Percentiles rank a stretch among this genome's conserved stretches.
phyloP scores from a whole-genome alignment of 2,113 vertebrate species.

The Tragelaphus strepsiceros region DNA sequence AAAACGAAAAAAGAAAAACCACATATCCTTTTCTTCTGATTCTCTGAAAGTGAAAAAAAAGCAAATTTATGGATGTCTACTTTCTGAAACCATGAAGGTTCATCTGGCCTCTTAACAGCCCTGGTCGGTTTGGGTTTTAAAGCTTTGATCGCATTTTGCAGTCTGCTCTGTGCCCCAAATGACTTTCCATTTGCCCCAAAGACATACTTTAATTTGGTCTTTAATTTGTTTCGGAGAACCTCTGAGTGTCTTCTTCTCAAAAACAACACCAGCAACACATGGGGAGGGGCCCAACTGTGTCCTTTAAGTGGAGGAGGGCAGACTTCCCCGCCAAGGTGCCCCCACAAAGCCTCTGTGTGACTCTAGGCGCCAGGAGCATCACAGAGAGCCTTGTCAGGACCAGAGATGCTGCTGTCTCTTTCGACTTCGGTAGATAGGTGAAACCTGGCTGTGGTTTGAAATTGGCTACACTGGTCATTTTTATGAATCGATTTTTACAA shows the following conservation, averaged over 20 bases:
- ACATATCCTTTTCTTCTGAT: not conserved
- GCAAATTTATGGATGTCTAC: not conserved
- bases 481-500: conserved; percentile 29
- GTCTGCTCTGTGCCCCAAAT: not conserved
- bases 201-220: not conserved
- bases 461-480: not conserved
- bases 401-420: not conserved
- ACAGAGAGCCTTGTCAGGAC: not conserved
- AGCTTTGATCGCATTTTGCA: not conserved
- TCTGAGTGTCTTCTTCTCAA: not conserved
- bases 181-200: not conserved
- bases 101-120: not conserved
- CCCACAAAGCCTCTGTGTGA: not conserved
- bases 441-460: not conserved
- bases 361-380: not conserved
- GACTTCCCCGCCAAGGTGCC: not conserved
- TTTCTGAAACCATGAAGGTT: not conserved
- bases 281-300: not conserved
- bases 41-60: not conserved
- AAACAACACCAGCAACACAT: not conserved
- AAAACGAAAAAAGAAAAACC: not conserved
- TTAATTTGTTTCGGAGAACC: not conserved
- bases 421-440: not conserved
- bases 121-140: not conserved
- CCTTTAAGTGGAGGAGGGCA: not conserved